Percentiles rank a stretch among this genome's conserved stretches.
Evolutionary conservation across 2,113 vertebrate species (phyloP).

Genomic region (Chloebia gouldiae): DNA sequence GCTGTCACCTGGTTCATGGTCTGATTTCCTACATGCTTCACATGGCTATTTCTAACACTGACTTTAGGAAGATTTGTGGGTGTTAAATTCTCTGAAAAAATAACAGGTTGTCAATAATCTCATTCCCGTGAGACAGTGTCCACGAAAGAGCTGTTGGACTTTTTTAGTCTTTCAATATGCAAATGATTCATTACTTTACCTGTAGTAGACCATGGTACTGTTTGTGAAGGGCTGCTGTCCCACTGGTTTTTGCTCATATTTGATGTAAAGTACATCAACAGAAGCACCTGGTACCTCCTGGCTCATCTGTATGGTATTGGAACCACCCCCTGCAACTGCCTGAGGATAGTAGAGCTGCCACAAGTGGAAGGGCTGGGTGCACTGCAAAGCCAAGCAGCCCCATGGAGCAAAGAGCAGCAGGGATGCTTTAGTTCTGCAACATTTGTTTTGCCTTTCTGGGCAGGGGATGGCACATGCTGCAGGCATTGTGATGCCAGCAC

Average conservation of each 20-base stretch:
- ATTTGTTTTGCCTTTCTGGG: not conserved
- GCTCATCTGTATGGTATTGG: not conserved
- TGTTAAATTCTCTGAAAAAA: not conserved
- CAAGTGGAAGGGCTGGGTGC: not conserved
- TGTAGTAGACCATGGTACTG: not conserved
- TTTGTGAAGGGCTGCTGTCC: not conserved
- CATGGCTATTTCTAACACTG: not conserved
- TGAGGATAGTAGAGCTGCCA: not conserved
- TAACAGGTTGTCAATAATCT: not conserved
- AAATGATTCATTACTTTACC: not conserved
- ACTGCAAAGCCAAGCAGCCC: not conserved
- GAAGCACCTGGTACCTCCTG: not conserved
- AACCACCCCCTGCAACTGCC: not conserved
- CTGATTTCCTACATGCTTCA: not conserved
- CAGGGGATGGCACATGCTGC: not conserved
- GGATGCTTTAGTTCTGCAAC: not conserved
- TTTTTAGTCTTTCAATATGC: not conserved
- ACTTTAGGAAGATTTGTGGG: not conserved
- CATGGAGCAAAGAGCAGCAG: not conserved
- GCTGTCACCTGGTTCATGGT: not conserved
- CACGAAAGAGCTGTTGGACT: not conserved
- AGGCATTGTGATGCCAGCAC: not conserved
- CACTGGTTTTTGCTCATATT: not conserved
- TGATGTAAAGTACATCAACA: not conserved
- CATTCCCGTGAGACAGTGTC: not conserved